These are phyloP conservation scores for Cricetomys ansorgei DNA, from an alignment of 2,113 vertebrate genomes.

Conservation along the genomic window DNA sequence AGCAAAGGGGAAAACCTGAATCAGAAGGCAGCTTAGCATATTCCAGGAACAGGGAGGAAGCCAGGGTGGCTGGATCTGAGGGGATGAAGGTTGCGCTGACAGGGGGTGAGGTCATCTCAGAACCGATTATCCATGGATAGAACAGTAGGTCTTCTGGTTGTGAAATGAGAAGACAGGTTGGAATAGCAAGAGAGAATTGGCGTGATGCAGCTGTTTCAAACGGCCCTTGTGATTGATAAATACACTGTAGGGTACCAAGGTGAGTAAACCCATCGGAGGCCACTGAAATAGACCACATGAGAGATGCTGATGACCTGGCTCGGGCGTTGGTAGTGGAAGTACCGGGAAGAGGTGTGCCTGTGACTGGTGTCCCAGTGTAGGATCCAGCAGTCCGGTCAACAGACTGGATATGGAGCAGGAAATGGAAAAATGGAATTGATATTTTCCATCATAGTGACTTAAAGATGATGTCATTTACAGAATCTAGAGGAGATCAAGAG, in stretches of 20 bases:
- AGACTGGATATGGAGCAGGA: not conserved
- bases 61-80: not conserved
- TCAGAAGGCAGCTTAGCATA: not conserved
- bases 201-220: not conserved
- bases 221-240: not conserved
- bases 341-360: not conserved
- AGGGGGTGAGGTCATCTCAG: not conserved
- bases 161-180: not conserved
- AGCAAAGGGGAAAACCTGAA: not conserved
- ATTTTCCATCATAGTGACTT: not conserved
- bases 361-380: not conserved
- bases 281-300: not conserved
- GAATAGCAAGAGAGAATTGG: not conserved
- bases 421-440: not conserved
- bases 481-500: not conserved
- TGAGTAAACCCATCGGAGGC: not conserved
- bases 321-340: rapidly evolving
- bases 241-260: not conserved
- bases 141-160: no score
- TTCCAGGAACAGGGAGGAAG: not conserved
- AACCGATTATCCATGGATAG: not conserved
- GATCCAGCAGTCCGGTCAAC: not conserved
- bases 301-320: not conserved
- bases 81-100: not conserved
- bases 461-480: not conserved